Conservation (phyloP, 2,888 invertebrate genomes). For the Emesis russula region DNA sequence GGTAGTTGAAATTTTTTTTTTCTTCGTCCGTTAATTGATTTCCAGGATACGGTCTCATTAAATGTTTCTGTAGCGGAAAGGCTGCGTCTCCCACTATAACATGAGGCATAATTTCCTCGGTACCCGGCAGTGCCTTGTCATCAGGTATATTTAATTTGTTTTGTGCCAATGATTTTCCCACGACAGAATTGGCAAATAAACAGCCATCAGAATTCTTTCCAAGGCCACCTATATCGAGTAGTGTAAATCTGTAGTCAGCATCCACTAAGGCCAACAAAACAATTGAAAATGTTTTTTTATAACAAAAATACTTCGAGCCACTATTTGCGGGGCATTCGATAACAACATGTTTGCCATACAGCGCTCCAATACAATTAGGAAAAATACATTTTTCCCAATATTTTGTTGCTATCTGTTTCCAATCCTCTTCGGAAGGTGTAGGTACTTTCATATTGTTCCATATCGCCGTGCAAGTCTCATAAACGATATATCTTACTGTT, state of each 20-base stretch:
- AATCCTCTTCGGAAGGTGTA: slow-evolving; percentile 11
- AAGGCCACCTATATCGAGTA: slow-evolving; percentile 44
- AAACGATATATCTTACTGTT: background rate
- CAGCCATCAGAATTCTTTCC: slow-evolving; percentile 25
- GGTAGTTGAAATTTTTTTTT: slow-evolving; percentile 19
- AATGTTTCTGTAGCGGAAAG: slow-evolving; percentile 10
- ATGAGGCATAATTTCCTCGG: background rate
- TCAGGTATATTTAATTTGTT: background rate
- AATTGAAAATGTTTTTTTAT: slow-evolving; percentile 87
- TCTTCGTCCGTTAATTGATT: background rate
- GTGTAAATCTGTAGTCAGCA: slow-evolving; percentile 39
- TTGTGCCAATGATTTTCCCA: background rate
- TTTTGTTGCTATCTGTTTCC: slow-evolving; percentile 9
- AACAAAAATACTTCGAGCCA: slow-evolving; percentile 81
- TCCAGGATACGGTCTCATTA: slow-evolving; percentile 30
- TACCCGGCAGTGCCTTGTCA: background rate
- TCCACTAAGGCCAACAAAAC: slow-evolving; percentile 87
- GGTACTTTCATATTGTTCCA: background rate
- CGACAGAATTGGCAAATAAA: slow-evolving; percentile 1
- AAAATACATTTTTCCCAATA: background rate
- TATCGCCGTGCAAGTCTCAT: slow-evolving; percentile 16
- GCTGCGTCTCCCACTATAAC: slow-evolving; percentile 17
- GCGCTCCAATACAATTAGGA: slow-evolving; percentile 26
- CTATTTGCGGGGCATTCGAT: slow-evolving; percentile 83
- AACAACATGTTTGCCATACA: slow-evolving; percentile 88